Base-by-base conservation (phyloP, 2,888 invertebrate genomes). In the Taphrorychus bicolor region DNA sequence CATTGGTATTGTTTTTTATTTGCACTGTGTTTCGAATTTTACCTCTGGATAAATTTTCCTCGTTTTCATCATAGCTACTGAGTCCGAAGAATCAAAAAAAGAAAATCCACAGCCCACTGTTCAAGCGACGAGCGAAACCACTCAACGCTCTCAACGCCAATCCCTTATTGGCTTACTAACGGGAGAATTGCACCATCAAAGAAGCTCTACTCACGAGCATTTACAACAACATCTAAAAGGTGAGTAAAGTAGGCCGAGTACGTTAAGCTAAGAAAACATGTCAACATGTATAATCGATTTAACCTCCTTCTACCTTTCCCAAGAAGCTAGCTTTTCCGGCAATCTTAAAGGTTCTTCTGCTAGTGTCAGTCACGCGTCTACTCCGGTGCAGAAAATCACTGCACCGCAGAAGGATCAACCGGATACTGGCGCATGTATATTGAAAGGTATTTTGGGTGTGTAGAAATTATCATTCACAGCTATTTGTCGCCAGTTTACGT, bases 91-190 rank as follows among this genome's bases (percentile, higher is more conserved):
- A 57, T 77, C 81, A 2, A 82, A 79, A 64, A 84, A 84, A 23
- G 80, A 84, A 59, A 80, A 82, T 5, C 76, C 80, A 16, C 82
- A 82, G 64, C 75, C 82, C 3, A 80, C 82, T 4, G 82, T 83
- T 24, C 86, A 85, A 67, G 82, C 83, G 71, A 85, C 85, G 24
- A 86, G 84, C 45, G 83, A 83, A 73, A 75, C 74, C 16, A 70
- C 72, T 7, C 82, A 82, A 48, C 79, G 82, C 51, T 71, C 72
- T 42, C 90, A 89, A 72, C 82, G 90, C 56, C 89, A 90, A 18
- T 90, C 90, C 0, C 77, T 90, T 49, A 90, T 90, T 69, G 90
- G 90, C 63, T 84, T 90, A 62, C 83, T 90, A 42, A 89, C 89
- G 14, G 89, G 89, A 0, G 80, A 79, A 41, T 71, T 75, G 16